Evolutionary conservation across 1,140 invertebrate species (phyloP).

Genomic region (Apis florea): DNA sequence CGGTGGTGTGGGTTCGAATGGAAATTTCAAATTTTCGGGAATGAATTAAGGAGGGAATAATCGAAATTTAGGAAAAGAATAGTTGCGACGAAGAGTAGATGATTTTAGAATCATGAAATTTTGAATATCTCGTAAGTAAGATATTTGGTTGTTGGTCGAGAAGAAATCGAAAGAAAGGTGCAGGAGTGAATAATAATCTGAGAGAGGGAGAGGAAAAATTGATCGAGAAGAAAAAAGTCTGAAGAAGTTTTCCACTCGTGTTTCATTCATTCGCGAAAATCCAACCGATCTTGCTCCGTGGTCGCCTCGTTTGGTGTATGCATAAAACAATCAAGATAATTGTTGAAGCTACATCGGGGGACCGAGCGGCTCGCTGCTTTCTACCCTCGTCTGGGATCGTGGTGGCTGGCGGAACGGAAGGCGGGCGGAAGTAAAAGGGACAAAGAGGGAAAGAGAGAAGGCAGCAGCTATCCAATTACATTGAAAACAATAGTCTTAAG

Average conservation of each 20-base stretch:
- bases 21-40: too few relatives aligned
- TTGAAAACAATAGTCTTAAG: slow-evolving; percentile 80
- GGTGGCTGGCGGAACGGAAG: slow-evolving; percentile 54
- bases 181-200: not conserved
- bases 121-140: too few relatives aligned
- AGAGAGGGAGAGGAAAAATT: not conserved
- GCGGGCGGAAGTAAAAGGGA: slow-evolving; percentile 53
- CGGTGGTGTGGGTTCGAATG: not conserved
- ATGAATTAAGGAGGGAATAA: too few relatives aligned
- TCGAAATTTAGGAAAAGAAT: too few relatives aligned
- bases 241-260: slow-evolving; percentile 18
- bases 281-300: not conserved
- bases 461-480: slow-evolving; percentile 82
- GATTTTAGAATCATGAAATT: too few relatives aligned
- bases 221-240: not conserved
- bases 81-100: too few relatives aligned
- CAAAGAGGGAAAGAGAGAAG: slow-evolving; percentile 52
- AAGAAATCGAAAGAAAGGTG: too few relatives aligned
- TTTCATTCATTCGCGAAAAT: slow-evolving; percentile 31
- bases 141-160: too few relatives aligned
- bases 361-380: slow-evolving; percentile 65
- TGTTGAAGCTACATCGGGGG: slow-evolving; percentile 76
- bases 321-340: slow-evolving; percentile 82
- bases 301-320: slow-evolving; percentile 70
- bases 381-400: slow-evolving; percentile 60